Evolutionary conservation across 2,888 invertebrate genomes (phyloP).

Genomic region (Chelonus formosanus): DNA sequence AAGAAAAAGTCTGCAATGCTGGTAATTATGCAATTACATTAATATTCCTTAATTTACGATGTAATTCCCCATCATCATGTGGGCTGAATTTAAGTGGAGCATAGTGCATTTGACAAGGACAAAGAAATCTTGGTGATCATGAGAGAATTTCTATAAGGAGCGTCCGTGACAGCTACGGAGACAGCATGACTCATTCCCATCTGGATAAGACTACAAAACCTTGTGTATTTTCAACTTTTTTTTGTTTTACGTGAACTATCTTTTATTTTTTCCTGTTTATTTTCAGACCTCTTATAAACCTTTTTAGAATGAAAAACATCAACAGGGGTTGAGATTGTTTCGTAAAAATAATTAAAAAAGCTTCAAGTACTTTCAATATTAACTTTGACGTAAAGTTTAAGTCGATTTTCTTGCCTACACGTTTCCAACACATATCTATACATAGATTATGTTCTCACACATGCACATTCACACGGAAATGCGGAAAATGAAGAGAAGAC

Average conservation of each 20-base stretch:
- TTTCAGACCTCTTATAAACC: background rate
- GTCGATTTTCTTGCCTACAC: conserved; percentile 42
- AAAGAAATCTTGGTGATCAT: conserved; percentile 37
- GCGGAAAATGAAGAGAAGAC: conserved; percentile 18
- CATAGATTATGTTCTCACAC: conserved; percentile 15
- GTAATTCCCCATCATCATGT: conserved; percentile 18
- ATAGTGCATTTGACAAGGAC: conserved; percentile 26
- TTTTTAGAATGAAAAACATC: too few relatives aligned
- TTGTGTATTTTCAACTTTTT: background rate
- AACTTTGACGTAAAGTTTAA: conserved; percentile 40
- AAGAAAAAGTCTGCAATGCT: background rate
- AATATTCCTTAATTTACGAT: conserved; percentile 20
- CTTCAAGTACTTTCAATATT: conserved; percentile 50
- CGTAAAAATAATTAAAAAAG: conserved; percentile 18
- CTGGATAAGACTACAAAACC: conserved; percentile 33
- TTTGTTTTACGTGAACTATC: background rate
- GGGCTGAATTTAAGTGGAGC: conserved; percentile 26
- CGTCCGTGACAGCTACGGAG: conserved; percentile 44
- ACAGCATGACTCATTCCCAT: conserved; percentile 46
- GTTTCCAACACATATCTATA: conserved; percentile 23
- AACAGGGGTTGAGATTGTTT: too few relatives aligned
- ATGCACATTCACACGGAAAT: conserved; percentile 11
- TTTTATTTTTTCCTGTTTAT: background rate
- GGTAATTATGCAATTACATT: conserved; percentile 1
- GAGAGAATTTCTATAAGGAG: conserved; percentile 45